A percentile compares a stretch with the other conserved stretches of the same genome.
Evolutionary conservation across 2,888 invertebrate species (phyloP).

Genomic region (Drosophila koepferae): DNA sequence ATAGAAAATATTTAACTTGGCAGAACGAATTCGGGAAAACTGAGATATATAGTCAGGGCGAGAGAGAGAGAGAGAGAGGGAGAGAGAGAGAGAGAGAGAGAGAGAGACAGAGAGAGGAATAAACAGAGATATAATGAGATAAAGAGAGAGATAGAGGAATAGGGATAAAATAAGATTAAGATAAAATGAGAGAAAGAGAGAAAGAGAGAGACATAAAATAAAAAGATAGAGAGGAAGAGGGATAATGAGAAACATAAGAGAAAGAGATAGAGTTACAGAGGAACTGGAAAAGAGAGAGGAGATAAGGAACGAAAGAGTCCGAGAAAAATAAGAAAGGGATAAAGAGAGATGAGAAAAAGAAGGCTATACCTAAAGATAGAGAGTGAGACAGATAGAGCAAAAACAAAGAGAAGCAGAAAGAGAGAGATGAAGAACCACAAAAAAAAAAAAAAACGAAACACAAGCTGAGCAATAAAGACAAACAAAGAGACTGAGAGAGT

Average conservation of each 20-base stretch:
- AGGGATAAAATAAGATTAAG: neutral
- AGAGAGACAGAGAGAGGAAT: neutral
- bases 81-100: neutral
- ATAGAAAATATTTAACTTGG: neutral
- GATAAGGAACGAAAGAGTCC: accelerated
- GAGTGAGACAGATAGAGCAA: neutral
- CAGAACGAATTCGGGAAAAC: neutral
- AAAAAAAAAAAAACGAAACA: neutral
- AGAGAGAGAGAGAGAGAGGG: neutral
- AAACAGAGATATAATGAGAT: neutral
- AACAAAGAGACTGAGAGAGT: neutral
- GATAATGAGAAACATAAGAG: neutral
- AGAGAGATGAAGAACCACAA: neutral
- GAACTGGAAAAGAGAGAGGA: neutral
- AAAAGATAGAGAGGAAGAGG: neutral
- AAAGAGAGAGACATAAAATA: neutral
- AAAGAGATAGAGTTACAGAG: neutral
- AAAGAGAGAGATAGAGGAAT: neutral
- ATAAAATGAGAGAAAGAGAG: neutral
- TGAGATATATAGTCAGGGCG: too few species aligned
- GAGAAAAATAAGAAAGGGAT: neutral
- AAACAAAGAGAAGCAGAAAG: too few species aligned
- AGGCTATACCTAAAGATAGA: neutral
- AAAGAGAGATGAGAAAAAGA: neutral
- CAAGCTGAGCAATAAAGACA: neutral